Conservation (phyloP, 2,113 vertebrate genomes). For the Pungitius pungitius region DNA sequence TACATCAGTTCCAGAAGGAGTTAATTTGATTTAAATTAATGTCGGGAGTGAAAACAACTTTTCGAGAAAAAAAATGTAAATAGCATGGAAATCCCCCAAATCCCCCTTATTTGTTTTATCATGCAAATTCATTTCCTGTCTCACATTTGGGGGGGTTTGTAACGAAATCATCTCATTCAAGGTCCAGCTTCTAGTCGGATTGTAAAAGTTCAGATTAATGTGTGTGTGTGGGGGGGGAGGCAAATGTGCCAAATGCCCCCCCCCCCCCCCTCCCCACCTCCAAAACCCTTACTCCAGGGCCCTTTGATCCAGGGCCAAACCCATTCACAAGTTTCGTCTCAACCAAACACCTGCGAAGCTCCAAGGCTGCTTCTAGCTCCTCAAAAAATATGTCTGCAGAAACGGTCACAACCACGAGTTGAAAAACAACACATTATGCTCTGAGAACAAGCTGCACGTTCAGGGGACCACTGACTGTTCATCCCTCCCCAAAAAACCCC, state of each 20-base stretch:
- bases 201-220: background rate
- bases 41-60: slow-evolving; percentile 15
- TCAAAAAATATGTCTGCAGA: background rate
- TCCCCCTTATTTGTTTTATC: background rate
- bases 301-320: background rate
- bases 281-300: background rate
- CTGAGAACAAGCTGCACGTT: background rate
- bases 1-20: background rate
- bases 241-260: background rate
- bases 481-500: slow-evolving; percentile 24
- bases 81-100: slow-evolving; percentile 14
- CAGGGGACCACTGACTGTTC: slow-evolving; percentile 35
- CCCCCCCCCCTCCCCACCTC: background rate
- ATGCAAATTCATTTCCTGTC: background rate
- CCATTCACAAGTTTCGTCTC: background rate
- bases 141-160: background rate
- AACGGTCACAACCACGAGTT: background rate
- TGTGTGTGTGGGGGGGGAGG: too few relatives aligned
- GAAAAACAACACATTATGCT: background rate
- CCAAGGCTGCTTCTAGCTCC: background rate
- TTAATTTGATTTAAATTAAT: slow-evolving; percentile 13
- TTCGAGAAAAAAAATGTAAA: background rate
- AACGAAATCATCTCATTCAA: background rate
- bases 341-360: background rate
- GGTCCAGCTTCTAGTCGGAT: background rate